These are phyloP conservation scores for Eospalax fontanierii DNA, from an alignment of 2,797 vertebrate genomes.

Conservation along the genomic window DNA sequence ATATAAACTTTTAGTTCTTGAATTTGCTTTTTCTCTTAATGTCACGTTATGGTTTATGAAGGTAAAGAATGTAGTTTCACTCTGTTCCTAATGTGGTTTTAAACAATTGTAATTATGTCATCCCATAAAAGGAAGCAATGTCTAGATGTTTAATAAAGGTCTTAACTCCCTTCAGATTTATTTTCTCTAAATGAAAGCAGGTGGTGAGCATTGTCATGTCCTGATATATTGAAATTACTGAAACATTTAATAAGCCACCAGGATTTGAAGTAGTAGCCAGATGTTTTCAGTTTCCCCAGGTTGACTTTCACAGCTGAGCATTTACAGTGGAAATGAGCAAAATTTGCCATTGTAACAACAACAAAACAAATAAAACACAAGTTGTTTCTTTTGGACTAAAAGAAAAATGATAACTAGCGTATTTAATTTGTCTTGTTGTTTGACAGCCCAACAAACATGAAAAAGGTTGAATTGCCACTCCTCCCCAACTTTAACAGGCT, in stretches of 20 bases:
- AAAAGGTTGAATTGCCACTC: neutral
- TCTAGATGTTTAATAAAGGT: slow-evolving; percentile 81
- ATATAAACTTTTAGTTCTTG: slow-evolving; percentile 54
- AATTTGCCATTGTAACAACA: slow-evolving; percentile 67
- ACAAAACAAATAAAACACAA: slow-evolving; percentile 55
- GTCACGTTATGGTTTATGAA: slow-evolving; percentile 72
- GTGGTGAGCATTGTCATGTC: slow-evolving; percentile 78
- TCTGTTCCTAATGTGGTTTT: slow-evolving; percentile 62
- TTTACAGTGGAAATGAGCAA: slow-evolving; percentile 68
- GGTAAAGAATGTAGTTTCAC: slow-evolving; percentile 66
- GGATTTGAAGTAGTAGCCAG: slow-evolving; percentile 78
- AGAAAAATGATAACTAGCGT: slow-evolving; percentile 31
- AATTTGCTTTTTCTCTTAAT: slow-evolving; percentile 49
- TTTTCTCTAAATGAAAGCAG: slow-evolving; percentile 80
- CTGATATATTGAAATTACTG: slow-evolving; percentile 78
- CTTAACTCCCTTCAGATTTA: slow-evolving; percentile 74
- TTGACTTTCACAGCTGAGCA: slow-evolving; percentile 80
- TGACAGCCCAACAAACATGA: slow-evolving; percentile 9
- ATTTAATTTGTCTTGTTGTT: slow-evolving; percentile 23
- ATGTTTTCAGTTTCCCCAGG: slow-evolving; percentile 82
- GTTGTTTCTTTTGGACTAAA: slow-evolving; percentile 62
- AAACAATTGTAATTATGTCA: slow-evolving; percentile 73
- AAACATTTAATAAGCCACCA: slow-evolving; percentile 80
- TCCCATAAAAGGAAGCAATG: slow-evolving; percentile 78
- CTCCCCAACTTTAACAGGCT: neutral